Evolutionary conservation across 35 echinoderm and acorn worm species (phyloP).

Genomic region (Apostichopus japonicus): DNA sequence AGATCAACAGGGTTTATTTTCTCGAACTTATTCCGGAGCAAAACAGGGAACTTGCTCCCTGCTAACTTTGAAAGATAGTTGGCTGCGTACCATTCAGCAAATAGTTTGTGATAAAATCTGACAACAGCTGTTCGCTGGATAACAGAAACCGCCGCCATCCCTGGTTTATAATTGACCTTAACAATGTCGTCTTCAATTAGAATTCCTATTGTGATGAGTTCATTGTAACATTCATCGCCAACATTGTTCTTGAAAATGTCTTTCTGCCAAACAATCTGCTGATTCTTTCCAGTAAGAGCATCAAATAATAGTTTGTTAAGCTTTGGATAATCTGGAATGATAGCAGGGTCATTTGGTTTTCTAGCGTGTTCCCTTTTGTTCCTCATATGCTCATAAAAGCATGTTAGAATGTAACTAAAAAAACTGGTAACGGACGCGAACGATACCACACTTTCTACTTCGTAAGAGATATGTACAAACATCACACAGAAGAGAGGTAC

Average conservation of each 20-base stretch:
- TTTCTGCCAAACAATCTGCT: not conserved
- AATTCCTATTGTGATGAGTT: not conserved
- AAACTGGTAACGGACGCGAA: not conserved
- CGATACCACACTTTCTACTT: too few species aligned
- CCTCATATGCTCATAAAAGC: not conserved
- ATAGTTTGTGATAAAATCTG: constrained; percentile 36
- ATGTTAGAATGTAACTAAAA: not conserved
- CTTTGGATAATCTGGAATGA: not conserved
- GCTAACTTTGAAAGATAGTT: not conserved
- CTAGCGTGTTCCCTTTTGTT: not conserved
- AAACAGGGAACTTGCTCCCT: not conserved
- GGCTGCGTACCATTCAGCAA: constrained; percentile 29
- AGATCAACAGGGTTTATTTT: constrained; percentile 4
- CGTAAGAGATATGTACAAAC: too few species aligned
- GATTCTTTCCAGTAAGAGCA: not conserved
- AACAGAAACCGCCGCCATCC: not conserved
- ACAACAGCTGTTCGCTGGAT: not conserved
- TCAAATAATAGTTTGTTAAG: not conserved
- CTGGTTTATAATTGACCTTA: not conserved
- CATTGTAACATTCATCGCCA: not conserved
- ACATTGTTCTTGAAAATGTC: not conserved
- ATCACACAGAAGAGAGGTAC: constrained; percentile 17
- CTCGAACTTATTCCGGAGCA: not conserved
- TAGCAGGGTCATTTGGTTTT: too few species aligned
- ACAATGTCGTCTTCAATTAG: not conserved